Base-by-base conservation (phyloP, 2,888 invertebrate genomes). In the Sphaeridia pumilis region DNA sequence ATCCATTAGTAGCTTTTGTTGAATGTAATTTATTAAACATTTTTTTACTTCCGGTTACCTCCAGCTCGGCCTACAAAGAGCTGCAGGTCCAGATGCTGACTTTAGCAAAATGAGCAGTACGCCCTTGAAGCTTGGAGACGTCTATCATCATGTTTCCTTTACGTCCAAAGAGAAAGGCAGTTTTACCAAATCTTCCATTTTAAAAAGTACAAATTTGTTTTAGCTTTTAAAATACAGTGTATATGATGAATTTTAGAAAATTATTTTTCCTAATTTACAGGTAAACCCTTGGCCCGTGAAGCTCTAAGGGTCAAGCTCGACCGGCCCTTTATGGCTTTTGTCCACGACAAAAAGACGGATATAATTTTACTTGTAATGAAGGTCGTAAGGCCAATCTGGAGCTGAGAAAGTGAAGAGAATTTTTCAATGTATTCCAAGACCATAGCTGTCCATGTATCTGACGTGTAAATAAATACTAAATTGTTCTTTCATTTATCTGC, bases 341-440 rank as follows among this genome's bases (percentile, higher is more conserved):
- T 53, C 20, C 48, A 53, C 36, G 53, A 53, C 28, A 47, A 48
- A 26, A 53, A 53, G 27, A 41, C 47, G 4, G 35, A 53, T 34
- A 35, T 25, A 14, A 53, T 53, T 17, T 36, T 53, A 17, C 12
- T 53, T 34, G 48, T 48, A 5, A 21, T 48, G n/a, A 41, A 24
- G 21, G 48, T 53, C 12, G n/a, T 43, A 7, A 34, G 48, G 17
- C 53, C 53, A 12, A 43, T n/a, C n/a, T n/a, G n/a, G n/a, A n/a
- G n/a, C n/a, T n/a, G n/a, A n/a, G n/a, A n/a, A n/a, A n/a, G n/a
- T n/a, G n/a, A n/a, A n/a, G n/a, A n/a, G n/a, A n/a, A n/a, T n/a
- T n/a, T n/a, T n/a, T n/a, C n/a, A n/a, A n/a, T n/a, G n/a, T n/a
- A n/a, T n/a, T n/a, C n/a, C n/a, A n/a, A n/a, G n/a, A n/a, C n/a